Evolutionary conservation across 2,888 invertebrate genomes (phyloP), one percentile per base, ranked within the genome.

Genomic region (Itoplectis maculator): DNA sequence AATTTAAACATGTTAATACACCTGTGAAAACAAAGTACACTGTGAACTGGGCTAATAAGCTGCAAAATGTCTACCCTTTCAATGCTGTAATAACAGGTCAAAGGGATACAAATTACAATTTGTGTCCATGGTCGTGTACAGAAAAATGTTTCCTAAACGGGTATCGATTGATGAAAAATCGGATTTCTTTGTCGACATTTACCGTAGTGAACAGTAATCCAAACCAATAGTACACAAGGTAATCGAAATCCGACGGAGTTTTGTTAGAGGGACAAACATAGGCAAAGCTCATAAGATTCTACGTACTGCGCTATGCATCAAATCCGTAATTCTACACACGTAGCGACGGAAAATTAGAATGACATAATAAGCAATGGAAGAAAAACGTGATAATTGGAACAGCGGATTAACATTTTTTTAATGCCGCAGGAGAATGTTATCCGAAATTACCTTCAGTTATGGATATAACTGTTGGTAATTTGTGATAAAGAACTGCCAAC

Each of bases 181-280:
- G 59, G 54, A 54, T 29, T 54, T 61, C 40, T 61, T 61, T 61
- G 20, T 61, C 61, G 61, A 61, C 40, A 11, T 40, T 40, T 61
- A 1, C 56, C 35, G 5, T 6, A 35, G 35, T 15, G 7, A n/a
- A 59, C 29, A 6, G 56, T 13, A 35, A 59, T 35, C 35, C n/a
- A 35, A 59, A 35, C n/a, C 13, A n/a, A n/a, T 1, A 59, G 35
- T n/a, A 7, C 56, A n/a, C 3, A 59, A 35, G 35, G 35, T 29
- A 23, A 11, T 54, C 29, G 29, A 9, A 13, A 3, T 18, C 18
- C 61, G 20, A 18, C 9, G 11, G 40, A 35, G 40, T 61, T 61
- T 35, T 37, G 15, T 37, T 61, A 6, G 37, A 61, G 37, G 23
- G 7, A 61, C 37, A 40, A 61, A n/a, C 61, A 61, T 15, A 37